Conservation (phyloP, 2,888 invertebrate genomes). For the Meghimatium bilineatum region DNA sequence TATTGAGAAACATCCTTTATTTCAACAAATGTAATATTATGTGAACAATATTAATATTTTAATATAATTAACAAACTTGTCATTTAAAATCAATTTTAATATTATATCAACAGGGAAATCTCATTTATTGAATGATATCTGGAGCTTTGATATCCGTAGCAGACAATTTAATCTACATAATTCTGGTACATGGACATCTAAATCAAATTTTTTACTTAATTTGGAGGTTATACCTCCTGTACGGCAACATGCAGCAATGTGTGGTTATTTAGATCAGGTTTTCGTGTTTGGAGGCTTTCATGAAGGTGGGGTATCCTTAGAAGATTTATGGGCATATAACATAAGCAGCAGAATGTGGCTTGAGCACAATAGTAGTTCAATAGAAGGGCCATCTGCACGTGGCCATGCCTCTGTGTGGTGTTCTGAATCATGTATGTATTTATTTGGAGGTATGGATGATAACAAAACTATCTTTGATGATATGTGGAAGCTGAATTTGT, state of each 20-base stretch:
- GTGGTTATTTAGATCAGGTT: constrained; percentile 60
- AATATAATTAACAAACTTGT: too few species aligned
- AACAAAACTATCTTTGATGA: constrained; percentile 59
- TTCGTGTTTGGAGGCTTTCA: constrained; percentile 68
- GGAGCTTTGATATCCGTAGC: constrained; percentile 56
- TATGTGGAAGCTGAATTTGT: constrained; percentile 64
- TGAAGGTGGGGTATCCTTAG: constrained; percentile 55
- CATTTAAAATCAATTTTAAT: too few species aligned
- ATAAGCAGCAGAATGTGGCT: constrained; percentile 48
- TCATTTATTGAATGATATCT: constrained; percentile 63
- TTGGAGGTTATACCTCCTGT: constrained; percentile 50
- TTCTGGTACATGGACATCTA: constrained; percentile 52
- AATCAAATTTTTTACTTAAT: constrained; percentile 7
- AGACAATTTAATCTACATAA: constrained; percentile 58
- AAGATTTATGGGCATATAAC: constrained; percentile 68
- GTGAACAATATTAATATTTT: too few species aligned
- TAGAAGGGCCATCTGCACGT: constrained; percentile 45
- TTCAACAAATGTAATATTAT: not conserved
- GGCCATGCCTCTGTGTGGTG: constrained; percentile 68
- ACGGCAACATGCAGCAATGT: constrained; percentile 62
- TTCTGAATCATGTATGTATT: constrained; percentile 53
- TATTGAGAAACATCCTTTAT: too few species aligned
- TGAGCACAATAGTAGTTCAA: not conserved
- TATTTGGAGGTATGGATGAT: constrained; percentile 64
- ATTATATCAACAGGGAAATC: constrained; percentile 50